These are phyloP conservation scores for Tetraodon nigroviridis DNA, from an alignment of 2,113 vertebrate species.

Conservation along the genomic window DNA sequence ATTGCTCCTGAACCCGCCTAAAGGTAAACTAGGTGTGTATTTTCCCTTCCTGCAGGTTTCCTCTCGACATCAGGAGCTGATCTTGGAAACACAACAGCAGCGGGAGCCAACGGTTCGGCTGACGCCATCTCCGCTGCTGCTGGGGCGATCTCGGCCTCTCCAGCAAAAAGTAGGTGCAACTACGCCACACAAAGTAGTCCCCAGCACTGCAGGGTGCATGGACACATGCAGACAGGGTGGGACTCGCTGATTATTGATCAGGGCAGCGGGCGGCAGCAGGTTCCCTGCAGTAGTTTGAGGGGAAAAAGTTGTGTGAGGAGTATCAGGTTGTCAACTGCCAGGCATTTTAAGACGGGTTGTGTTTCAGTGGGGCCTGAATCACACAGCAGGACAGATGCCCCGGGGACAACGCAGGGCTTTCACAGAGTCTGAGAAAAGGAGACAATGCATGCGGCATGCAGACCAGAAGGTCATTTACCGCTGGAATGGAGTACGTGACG, in stretches of 20 bases:
- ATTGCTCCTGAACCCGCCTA: too few species aligned
- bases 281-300: conserved; percentile 13
- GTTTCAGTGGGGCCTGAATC: too few species aligned
- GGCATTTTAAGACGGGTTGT: conserved; percentile 16
- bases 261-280: not conserved
- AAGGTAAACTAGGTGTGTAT: too few species aligned
- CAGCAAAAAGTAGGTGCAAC: too few species aligned
- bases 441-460: conserved; percentile 65
- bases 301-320: conserved; percentile 22
- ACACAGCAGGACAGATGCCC: conserved; percentile 52
- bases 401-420: conserved; percentile 66
- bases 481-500: conserved; percentile 64
- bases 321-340: conserved; percentile 35
- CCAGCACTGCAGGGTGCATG: conserved; percentile 12
- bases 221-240: conserved; percentile 40
- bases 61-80: too few species aligned
- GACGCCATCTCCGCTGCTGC: too few species aligned
- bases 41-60: too few species aligned
- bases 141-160: too few species aligned
- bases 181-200: conserved; percentile 1
- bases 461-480: conserved; percentile 62
- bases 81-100: too few species aligned
- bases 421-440: conserved; percentile 59
- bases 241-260: conserved; percentile 52
- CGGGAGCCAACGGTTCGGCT: too few species aligned